A percentile compares a stretch with the other conserved stretches of the same genome.
Evolutionary conservation across 2,113 vertebrate genomes (phyloP).

Genomic region (Microtus oregoni): DNA sequence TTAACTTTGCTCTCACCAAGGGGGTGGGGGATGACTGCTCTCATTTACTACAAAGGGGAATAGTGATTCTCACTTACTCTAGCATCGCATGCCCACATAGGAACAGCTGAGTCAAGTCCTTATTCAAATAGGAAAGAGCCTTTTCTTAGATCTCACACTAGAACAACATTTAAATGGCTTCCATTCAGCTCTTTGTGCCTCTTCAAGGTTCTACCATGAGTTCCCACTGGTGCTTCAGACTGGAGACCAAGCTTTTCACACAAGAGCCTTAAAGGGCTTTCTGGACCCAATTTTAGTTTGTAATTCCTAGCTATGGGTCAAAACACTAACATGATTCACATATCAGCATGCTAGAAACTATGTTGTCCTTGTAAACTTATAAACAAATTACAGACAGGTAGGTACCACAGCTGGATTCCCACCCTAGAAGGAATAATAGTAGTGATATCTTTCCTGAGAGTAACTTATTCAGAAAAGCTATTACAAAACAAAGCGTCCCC

Average conservation of each 20-base stretch:
- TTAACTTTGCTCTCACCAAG: neutral
- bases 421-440: slow-evolving; percentile 18
- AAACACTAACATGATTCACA: neutral
- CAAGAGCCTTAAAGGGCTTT: neutral
- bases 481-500: neutral
- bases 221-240: neutral
- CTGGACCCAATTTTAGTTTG: neutral
- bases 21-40: too few relatives aligned
- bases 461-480: neutral
- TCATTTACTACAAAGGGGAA: too few relatives aligned
- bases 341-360: rapidly evolving
- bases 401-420: slow-evolving; percentile 27
- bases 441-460: neutral
- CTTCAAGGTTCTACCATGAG: neutral
- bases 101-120: neutral
- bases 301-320: neutral
- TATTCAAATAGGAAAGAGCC: neutral
- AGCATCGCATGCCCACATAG: rapidly evolving
- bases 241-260: neutral
- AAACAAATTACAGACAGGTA: neutral
- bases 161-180: neutral
- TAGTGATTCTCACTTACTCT: neutral
- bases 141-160: neutral
- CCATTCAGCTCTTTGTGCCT: neutral
- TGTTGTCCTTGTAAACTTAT: slow-evolving; percentile 49